These are phyloP conservation scores for Drosophila baimaii DNA, from an alignment of 1,140 invertebrate species.

Conservation along the genomic window DNA sequence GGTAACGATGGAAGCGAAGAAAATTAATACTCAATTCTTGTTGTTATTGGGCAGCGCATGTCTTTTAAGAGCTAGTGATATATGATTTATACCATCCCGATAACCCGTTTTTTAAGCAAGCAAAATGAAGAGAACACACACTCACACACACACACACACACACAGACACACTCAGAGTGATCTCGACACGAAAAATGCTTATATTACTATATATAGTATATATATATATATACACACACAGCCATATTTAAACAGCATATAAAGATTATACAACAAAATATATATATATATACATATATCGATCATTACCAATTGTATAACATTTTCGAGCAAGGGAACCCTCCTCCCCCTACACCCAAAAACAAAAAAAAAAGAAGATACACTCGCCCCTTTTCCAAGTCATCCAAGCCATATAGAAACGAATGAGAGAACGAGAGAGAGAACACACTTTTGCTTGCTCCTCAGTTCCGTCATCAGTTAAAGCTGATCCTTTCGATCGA, in stretches of 20 bases:
- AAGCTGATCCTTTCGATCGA: conserved; percentile 48
- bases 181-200: conserved; percentile 52
- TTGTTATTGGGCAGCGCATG: conserved; percentile 66
- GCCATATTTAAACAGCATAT: conserved; percentile 59
- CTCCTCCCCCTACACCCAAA: too few species aligned
- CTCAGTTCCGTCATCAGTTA: conserved; percentile 37
- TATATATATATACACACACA: conserved; percentile 27
- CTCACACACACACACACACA: conserved; percentile 21
- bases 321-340: conserved; percentile 24
- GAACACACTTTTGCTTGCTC: conserved; percentile 43
- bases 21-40: conserved; percentile 58
- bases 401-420: conserved; percentile 22
- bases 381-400: conserved; percentile 5
- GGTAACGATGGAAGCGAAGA: background rate
- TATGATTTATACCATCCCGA: conserved; percentile 55
- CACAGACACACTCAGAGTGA: conserved; percentile 25
- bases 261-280: conserved; percentile 44
- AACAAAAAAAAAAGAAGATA: too few species aligned
- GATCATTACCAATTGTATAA: conserved; percentile 54
- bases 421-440: background rate
- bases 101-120: conserved; percentile 40
- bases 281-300: conserved; percentile 41
- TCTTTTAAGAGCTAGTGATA: conserved; percentile 61
- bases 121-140: conserved; percentile 13
- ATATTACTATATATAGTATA: conserved; percentile 51